phyloP scores from a whole-genome alignment of 2,888 invertebrate genomes.

The Mamestra brassicae region DNA sequence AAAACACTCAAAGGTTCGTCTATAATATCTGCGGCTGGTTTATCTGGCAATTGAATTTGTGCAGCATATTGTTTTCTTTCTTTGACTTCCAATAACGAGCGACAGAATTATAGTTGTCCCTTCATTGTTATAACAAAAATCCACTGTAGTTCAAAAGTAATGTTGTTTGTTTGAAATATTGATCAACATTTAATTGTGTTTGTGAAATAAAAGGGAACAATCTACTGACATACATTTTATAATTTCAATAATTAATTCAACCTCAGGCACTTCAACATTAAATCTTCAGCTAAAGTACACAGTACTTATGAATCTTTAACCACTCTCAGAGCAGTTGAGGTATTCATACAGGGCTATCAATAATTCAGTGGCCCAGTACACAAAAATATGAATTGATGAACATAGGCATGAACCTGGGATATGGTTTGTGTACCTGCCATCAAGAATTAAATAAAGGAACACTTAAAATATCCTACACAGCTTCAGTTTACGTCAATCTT shows the following conservation, averaged over 20 bases:
- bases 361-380: neutral
- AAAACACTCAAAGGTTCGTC: no score
- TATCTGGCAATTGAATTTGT: no score
- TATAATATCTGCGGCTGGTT: no score
- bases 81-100: no score
- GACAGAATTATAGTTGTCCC: no score
- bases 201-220: neutral
- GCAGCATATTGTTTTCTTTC: no score
- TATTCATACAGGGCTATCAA: neutral
- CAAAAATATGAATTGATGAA: neutral
- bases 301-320: constrained; percentile 33
- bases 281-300: constrained; percentile 28
- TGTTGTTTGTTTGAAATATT: no score
- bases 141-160: no score
- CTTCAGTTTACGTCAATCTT: constrained; percentile 70
- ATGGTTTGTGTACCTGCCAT: neutral
- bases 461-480: constrained; percentile 15
- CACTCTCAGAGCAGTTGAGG: neutral
- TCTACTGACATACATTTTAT: neutral
- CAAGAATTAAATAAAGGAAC: constrained; percentile 11
- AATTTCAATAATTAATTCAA: neutral
- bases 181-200: neutral
- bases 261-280: neutral
- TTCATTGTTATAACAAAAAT: no score
- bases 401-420: neutral